A percentile compares a stretch with the other conserved stretches of the same genome.
Conservation (phyloP, 2,113 vertebrate species). For the Ictidomys tridecemlineatus region DNA sequence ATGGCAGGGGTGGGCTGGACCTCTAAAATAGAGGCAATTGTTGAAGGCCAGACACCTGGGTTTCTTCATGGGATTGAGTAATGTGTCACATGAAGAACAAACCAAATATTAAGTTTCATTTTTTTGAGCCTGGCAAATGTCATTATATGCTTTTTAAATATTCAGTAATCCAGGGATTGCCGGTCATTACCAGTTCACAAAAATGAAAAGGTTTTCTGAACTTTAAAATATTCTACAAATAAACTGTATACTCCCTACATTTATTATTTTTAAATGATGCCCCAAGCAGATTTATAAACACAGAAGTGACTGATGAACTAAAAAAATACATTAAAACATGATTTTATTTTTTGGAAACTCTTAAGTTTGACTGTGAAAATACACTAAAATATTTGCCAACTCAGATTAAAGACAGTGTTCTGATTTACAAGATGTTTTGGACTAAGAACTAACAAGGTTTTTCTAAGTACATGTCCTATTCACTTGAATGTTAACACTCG, state of each 20-base stretch:
- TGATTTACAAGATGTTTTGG: constrained; percentile 43
- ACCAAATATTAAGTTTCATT: constrained; percentile 80
- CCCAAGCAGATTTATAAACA: constrained; percentile 11
- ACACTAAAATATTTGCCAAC: constrained; percentile 20
- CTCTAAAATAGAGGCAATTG: constrained; percentile 58
- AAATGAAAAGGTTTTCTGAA: constrained; percentile 66
- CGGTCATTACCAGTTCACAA: constrained; percentile 57
- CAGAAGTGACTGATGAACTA: constrained; percentile 21
- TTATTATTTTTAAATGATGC: constrained; percentile 51
- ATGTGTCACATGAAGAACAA: constrained; percentile 71
- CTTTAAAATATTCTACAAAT: constrained; percentile 59
- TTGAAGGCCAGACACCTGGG: constrained; percentile 72
- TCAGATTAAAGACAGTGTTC: constrained; percentile 60
- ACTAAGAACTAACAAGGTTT: constrained; percentile 22
- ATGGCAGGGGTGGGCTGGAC: not conserved
- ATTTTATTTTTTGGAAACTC: constrained; percentile 1
- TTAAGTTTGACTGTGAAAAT: constrained; percentile 32
- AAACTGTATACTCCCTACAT: not conserved
- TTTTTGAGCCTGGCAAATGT: constrained; percentile 75
- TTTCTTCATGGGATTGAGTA: constrained; percentile 76
- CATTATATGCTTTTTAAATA: constrained; percentile 76
- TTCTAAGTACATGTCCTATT: not conserved
- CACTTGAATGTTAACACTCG: constrained; percentile 34
- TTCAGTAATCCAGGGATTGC: constrained; percentile 73
- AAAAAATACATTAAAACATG: not conserved